Evolutionary conservation across 2,888 invertebrate species (phyloP), one percentile per base, ranked within the genome.

Genomic region (Folsomia manolachei): DNA sequence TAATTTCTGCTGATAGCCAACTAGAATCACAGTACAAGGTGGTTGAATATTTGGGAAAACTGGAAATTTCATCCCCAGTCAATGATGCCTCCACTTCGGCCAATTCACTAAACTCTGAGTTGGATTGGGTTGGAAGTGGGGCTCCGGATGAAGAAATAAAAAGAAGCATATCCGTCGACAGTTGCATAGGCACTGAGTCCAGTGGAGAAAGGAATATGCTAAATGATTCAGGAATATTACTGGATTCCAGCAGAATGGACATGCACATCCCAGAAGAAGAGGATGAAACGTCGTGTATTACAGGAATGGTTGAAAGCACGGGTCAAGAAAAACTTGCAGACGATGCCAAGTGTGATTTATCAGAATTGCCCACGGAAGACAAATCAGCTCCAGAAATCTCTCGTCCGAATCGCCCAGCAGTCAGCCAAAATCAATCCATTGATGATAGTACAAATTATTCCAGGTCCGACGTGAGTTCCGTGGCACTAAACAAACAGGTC

Each of bases 141-240:
- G 60, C 24, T 62, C 52, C 23, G 14, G 21, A 25, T 14, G 25
- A 0, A 1, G 66, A 63, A 7, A 56, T 75, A 1, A 73, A 75
- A 26, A 23, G 75, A 52, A 73, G 71, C 21, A n/a, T 73, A 7
- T 74, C 74, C 25, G 70, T 75, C 9, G 79, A 79, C 67, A 79
- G 79, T 69, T 79, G 79, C 65, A 73, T 79, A 61, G 79, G 79
- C 7, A 79, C 79, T 52, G 79, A 79, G 24, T 76, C 75, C 2
- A 78, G 78, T 61, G 77, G 77, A 1, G 77, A 77, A 23, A 52
- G 69, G 52, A 75, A 73, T 25, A 71, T 26, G 23, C 4, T 71
- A 24, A 71, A 71, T 26, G 56, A 56, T 24, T 60, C 27, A 4
- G 27, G 18, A 23, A 53, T 24, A 2, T 56, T 51, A 2, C 2